These are phyloP conservation scores for Podabrus alpinus DNA, from an alignment of 2,888 invertebrate species.

Conservation along the genomic window DNA sequence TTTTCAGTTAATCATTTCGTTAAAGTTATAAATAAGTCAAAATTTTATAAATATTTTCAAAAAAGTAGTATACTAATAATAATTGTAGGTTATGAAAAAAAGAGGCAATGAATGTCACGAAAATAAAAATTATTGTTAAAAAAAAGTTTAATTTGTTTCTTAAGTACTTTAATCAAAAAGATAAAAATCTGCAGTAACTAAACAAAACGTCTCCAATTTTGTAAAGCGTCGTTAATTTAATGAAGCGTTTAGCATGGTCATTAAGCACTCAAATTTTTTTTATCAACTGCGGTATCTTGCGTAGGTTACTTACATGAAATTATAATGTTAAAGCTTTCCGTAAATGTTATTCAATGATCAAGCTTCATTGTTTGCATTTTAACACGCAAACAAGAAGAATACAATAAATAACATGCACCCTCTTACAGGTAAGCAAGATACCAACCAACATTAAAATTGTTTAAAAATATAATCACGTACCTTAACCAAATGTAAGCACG, in stretches of 20 bases:
- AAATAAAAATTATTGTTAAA: not conserved
- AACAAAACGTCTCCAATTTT: not conserved
- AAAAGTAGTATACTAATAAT: not conserved
- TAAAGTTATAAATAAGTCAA: not conserved
- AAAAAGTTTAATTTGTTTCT: not conserved
- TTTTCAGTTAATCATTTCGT: not conserved
- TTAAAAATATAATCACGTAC: slow-evolving; percentile 29
- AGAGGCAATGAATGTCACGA: not conserved
- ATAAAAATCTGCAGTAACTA: not conserved
- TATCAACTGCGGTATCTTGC: not conserved
- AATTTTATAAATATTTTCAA: not conserved
- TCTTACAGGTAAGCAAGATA: slow-evolving; percentile 17
- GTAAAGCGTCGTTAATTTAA: not conserved
- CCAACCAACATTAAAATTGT: slow-evolving; percentile 21
- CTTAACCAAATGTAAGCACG: slow-evolving; percentile 23
- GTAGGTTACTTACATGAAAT: not conserved
- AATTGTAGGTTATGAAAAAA: not conserved
- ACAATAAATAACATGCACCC: not conserved
- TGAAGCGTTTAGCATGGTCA: not conserved
- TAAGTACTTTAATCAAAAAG: not conserved
- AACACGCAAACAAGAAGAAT: not conserved
- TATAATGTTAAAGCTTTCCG: not conserved
- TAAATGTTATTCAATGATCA: not conserved
- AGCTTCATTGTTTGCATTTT: not conserved
- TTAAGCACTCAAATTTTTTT: not conserved